Evolutionary conservation across 1,140 invertebrate genomes (phyloP), one percentile per base, ranked within the genome.

Genomic region (Colletes latitarsis): DNA sequence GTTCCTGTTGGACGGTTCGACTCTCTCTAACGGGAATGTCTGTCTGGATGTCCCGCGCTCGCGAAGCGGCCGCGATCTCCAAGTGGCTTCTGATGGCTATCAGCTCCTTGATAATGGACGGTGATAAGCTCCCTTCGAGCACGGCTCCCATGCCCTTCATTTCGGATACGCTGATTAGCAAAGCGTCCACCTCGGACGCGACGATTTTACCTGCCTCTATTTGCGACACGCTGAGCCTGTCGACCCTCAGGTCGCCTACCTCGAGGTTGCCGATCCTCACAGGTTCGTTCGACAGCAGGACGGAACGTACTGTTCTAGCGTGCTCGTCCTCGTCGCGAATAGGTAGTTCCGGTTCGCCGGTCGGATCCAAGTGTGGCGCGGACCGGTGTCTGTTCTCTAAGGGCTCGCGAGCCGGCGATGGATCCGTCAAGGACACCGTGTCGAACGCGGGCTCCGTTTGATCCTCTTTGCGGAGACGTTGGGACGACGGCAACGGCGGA

Each of bases 181-280:
- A 94, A 3, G 96, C 95, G 88, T 97, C 96, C 55, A 97, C 95
- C 89, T 97, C 96, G 1, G 96, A 97, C 0, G 97, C 96, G 19
- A 95, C 93, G 68, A 97, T 96, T 90, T 96, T 96, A 57, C 95
- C 95, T 0, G 96, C 96, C 88, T 97, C 95, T 21, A 97, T 90
- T 84, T 96, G 96, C 43, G 95, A 95, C 8, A 97, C 96, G 84
- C 95, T 96, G 43, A 97, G 85, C 80, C 96, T 94, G 49, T 97
- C 96, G 1, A 97, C 96, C 83, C 96, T 96, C 64, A 97, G 93
- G 88, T 97, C 96, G n/a, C 92, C 92, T 0, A 97, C 95, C 91
- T 96, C 95, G 46, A 97, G 90, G 82, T 94, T 94, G 14, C 88
- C 82, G 43, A 93, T 93, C 89, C 88, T 92, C 64, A 94, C 77